phyloP scores from a whole-genome alignment of 2,113 vertebrate genomes.

The Harpagus bidentatus region DNA sequence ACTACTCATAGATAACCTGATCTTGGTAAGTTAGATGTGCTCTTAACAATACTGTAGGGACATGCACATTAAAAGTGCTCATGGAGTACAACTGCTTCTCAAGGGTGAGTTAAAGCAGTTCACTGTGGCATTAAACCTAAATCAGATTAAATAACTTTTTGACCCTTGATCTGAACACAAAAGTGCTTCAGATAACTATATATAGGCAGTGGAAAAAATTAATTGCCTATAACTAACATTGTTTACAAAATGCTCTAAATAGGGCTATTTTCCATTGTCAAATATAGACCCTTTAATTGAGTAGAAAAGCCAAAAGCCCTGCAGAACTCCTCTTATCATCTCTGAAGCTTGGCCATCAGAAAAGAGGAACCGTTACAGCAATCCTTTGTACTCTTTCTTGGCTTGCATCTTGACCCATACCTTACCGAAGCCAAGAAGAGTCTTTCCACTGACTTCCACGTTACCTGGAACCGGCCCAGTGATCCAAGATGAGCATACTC shows the following conservation, averaged over 20 bases:
- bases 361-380: neutral
- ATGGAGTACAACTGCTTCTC: neutral
- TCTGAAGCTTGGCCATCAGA: neutral
- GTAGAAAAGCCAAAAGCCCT: neutral
- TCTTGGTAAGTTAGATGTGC: neutral
- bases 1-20: neutral
- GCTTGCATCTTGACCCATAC: neutral
- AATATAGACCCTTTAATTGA: neutral
- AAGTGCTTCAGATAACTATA: neutral
- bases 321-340: neutral
- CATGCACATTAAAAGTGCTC: neutral
- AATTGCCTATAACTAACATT: neutral
- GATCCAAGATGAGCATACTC: neutral
- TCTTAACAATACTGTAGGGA: neutral
- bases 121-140: neutral
- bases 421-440: neutral
- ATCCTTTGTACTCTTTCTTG: neutral
- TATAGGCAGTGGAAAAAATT: neutral
- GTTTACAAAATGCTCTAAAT: slow-evolving; percentile 38
- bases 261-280: slow-evolving; percentile 8
- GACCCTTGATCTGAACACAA: neutral
- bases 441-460: neutral
- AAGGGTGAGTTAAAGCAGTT: neutral
- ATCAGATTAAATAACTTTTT: neutral
- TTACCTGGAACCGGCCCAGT: neutral